These are phyloP conservation scores for Plutomurus gul DNA, from an alignment of 1,140 invertebrate species.

Conservation along the genomic window DNA sequence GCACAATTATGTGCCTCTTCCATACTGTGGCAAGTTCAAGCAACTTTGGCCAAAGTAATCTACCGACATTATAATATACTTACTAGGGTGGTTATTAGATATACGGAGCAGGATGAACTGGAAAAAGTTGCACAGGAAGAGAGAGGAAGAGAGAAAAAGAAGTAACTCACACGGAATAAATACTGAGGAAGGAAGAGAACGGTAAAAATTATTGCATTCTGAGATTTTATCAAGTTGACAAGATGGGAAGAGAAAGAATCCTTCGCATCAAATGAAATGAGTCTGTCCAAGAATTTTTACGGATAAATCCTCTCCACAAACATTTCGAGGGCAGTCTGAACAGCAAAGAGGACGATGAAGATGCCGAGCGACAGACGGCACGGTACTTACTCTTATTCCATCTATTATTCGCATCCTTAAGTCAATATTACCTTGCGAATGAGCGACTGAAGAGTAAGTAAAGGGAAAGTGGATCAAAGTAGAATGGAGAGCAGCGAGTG, in stretches of 20 bases:
- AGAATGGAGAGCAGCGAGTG: too few relatives aligned
- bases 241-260: background rate
- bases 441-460: background rate
- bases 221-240: slow-evolving; percentile 1
- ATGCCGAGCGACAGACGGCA: too few relatives aligned
- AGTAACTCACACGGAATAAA: background rate
- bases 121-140: background rate
- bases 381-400: background rate
- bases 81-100: too few relatives aligned
- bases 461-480: background rate
- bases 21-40: too few relatives aligned
- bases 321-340: background rate
- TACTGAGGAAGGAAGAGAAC: too few relatives aligned
- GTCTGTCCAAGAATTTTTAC: background rate
- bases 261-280: background rate
- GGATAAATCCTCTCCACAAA: background rate
- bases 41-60: too few relatives aligned
- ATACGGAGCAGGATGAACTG: background rate
- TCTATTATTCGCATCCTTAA: slow-evolving; percentile 6
- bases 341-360: background rate
- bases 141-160: background rate
- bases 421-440: slow-evolving; percentile 19
- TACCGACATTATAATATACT: too few relatives aligned
- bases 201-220: background rate
- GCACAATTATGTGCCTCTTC: too few relatives aligned